phyloP scores from a whole-genome alignment of 2,113 vertebrate genomes.

The Mus spicilegus region DNA sequence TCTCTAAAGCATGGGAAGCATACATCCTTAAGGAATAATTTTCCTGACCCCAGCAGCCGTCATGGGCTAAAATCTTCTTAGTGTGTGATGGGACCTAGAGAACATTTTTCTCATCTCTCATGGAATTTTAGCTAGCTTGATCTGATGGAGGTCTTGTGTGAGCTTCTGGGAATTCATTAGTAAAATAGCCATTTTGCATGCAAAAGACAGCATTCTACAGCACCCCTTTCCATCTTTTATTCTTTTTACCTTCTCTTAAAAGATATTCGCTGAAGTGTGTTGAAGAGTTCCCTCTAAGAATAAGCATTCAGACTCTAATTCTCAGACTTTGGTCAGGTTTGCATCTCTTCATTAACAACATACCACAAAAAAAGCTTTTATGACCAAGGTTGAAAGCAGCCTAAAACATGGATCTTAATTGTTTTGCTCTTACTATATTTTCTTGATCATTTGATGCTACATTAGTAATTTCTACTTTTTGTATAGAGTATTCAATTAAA shows the following conservation, averaged over 20 bases:
- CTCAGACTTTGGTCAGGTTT: background rate
- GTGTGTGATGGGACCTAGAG: background rate
- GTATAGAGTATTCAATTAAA: background rate
- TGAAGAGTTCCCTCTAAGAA: background rate
- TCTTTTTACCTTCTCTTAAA: background rate
- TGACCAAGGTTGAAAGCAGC: no score
- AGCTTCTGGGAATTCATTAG: background rate
- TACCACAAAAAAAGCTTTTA: background rate
- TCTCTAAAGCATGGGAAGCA: background rate
- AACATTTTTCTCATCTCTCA: background rate
- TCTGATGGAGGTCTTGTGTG: background rate
- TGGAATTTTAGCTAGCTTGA: background rate
- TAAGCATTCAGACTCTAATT: background rate
- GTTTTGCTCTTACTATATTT: background rate
- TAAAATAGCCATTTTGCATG: background rate
- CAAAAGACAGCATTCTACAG: background rate
- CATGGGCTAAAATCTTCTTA: background rate
- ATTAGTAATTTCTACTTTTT: background rate
- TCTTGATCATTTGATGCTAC: background rate
- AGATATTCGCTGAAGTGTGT: background rate
- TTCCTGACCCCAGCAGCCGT: background rate
- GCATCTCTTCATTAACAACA: background rate
- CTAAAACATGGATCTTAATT: background rate
- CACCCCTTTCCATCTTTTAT: background rate
- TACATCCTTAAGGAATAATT: background rate